A percentile compares a stretch with the other conserved stretches of the same genome.
These are phyloP conservation scores for Calliopum simillimum DNA, from an alignment of 2,888 invertebrate species.

Conservation along the genomic window DNA sequence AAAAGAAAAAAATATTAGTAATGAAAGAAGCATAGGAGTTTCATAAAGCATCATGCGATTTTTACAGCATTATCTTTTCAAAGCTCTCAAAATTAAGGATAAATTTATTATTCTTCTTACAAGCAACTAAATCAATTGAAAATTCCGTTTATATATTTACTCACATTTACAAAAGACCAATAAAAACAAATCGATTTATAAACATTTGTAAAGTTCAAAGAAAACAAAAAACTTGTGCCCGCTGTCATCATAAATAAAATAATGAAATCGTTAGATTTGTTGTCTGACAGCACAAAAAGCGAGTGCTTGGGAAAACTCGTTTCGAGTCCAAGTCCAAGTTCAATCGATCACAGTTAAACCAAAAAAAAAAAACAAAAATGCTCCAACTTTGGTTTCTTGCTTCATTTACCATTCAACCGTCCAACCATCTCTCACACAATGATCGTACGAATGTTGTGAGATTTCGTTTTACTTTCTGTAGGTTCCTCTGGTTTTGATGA, in stretches of 20 bases:
- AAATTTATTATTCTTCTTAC: too few species aligned
- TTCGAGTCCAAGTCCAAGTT: slow-evolving; percentile 29
- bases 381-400: background rate
- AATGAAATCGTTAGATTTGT: slow-evolving; percentile 19
- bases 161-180: too few species aligned
- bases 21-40: too few species aligned
- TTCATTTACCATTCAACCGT: background rate
- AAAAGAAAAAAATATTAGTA: too few species aligned
- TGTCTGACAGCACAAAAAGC: background rate
- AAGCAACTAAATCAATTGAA: background rate
- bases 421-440: too few species aligned
- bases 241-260: slow-evolving; percentile 17
- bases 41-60: too few species aligned
- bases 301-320: slow-evolving; percentile 28
- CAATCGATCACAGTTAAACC: background rate
- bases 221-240: slow-evolving; percentile 2
- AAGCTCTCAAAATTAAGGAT: too few species aligned
- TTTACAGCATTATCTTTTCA: too few species aligned
- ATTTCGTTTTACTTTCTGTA: slow-evolving; percentile 35
- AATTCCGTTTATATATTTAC: background rate
- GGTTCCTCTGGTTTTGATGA: background rate
- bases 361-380: background rate
- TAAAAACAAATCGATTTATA: slow-evolving; percentile 2
- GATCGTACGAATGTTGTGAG: background rate
- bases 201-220: background rate